Conservation (phyloP, 2,797 vertebrate species). For the Enteromius mattozi region DNA sequence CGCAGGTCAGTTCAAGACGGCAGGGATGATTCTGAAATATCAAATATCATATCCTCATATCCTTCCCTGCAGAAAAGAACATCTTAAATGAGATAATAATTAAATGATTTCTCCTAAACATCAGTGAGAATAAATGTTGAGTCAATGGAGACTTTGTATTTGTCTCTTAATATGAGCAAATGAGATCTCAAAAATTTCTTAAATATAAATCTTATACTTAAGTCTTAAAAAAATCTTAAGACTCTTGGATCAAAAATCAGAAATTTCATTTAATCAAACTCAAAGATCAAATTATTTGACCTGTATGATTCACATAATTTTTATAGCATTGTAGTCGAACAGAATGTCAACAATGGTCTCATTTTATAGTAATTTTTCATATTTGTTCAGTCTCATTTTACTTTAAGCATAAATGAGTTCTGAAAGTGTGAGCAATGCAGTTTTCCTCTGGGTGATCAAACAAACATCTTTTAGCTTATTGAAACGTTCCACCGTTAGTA, state of each 20-base stretch:
- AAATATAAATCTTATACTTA: background rate
- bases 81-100: background rate
- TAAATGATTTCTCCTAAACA: background rate
- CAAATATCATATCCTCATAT: background rate
- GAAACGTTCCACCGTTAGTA: background rate
- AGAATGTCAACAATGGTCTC: background rate
- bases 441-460: background rate
- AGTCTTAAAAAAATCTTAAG: too few species aligned
- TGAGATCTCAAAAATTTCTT: background rate
- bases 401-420: background rate
- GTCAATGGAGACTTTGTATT: background rate
- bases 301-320: background rate
- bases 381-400: background rate
- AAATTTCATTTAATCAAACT: background rate
- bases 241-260: background rate
- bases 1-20: slow-evolving; percentile 62
- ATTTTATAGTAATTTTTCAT: background rate
- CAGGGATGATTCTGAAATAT: background rate
- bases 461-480: background rate
- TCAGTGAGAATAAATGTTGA: background rate
- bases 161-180: background rate
- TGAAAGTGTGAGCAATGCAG: background rate
- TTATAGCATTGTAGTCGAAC: background rate
- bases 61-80: background rate
- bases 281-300: background rate